Evolutionary conservation across 2,797 vertebrate species (phyloP).

Genomic region (Thamnophis elegans): DNA sequence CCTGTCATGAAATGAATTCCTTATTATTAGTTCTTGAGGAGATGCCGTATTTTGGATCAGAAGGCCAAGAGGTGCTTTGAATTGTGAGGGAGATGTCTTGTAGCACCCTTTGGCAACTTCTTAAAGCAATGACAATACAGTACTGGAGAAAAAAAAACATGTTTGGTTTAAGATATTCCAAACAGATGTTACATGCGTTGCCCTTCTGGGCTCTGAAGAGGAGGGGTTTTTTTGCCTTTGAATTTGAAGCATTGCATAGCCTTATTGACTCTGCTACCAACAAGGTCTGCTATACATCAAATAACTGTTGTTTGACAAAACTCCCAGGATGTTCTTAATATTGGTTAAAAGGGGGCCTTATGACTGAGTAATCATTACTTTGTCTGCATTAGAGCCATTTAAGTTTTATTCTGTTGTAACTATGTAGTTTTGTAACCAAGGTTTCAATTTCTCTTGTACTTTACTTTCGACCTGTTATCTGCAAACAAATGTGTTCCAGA

Average conservation of each 20-base stretch:
- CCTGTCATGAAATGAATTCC: conserved; percentile 53
- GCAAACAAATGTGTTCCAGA: background rate
- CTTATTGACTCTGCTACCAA: background rate
- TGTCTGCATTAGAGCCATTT: background rate
- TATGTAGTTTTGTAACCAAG: background rate
- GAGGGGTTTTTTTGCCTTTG: background rate
- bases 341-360: background rate
- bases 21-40: conserved; percentile 38
- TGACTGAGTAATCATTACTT: background rate
- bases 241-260: background rate
- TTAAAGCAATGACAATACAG: background rate
- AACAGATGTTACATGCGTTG: background rate
- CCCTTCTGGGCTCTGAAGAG: background rate
- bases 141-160: background rate
- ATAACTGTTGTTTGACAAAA: background rate
- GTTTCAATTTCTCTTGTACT: background rate
- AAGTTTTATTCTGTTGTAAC: background rate
- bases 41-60: background rate
- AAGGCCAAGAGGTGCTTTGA: background rate
- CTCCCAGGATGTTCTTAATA: background rate
- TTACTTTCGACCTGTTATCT: background rate
- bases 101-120: background rate
- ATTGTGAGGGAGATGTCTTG: background rate
- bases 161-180: background rate
- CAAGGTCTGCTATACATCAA: background rate